Conservation (phyloP, 92 coral and sea anemone species). For the Epizoanthus stellaris region DNA sequence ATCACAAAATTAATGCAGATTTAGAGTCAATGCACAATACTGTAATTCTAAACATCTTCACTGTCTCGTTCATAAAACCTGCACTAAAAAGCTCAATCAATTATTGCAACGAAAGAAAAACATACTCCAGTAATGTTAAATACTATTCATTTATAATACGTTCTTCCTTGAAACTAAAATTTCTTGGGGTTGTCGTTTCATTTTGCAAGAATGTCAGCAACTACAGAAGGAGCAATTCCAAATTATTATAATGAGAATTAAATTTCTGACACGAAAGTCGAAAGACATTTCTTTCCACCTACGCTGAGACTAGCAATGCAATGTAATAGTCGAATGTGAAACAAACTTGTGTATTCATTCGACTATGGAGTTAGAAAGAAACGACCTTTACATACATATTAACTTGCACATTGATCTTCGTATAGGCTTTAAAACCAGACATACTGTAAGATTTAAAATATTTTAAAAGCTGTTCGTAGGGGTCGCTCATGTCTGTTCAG, state of each 20-base stretch:
- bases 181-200: not conserved
- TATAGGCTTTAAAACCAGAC: too few relatives aligned
- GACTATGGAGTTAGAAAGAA: not conserved
- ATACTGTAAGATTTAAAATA: not conserved
- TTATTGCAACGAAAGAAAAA: not conserved
- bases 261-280: constrained; percentile 44
- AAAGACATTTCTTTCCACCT: constrained; percentile 28
- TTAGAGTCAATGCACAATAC: constrained; percentile 1
- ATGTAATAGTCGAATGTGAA: not conserved
- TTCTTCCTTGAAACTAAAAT: not conserved
- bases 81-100: constrained; percentile 5
- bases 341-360: not conserved
- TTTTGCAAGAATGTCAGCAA: not conserved
- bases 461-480: not conserved
- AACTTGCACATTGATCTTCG: too few relatives aligned
- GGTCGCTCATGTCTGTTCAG: not conserved
- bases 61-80: not conserved
- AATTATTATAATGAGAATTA: constrained; percentile 18
- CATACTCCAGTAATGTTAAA: not conserved
- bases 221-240: not conserved
- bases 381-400: not conserved
- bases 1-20: constrained; percentile 11
- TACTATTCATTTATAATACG: not conserved
- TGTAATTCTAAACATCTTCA: constrained; percentile 3
- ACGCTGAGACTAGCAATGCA: constrained; percentile 15